Evolutionary conservation across 1,140 invertebrate species (phyloP), one percentile per base, ranked within the genome.

Genomic region (Atta colombica): DNA sequence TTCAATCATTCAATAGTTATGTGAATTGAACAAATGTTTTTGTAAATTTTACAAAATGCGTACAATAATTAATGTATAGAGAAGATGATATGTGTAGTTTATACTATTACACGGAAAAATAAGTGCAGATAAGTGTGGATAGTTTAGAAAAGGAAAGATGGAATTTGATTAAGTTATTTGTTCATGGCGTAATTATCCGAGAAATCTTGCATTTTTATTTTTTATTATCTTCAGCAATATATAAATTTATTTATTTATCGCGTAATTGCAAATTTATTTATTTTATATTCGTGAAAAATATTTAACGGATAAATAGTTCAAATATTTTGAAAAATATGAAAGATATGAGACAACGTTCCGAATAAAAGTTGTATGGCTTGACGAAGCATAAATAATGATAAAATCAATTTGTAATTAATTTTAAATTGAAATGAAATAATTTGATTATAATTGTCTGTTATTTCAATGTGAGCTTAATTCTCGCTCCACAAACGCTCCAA

Each of bases 91-190:
- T 35, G 31, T 35, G 6, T 35, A 35, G 6, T 35, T 35, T 35
- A 35, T 35, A 35, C 6, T 35, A 35, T 31, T 39, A 39, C 21
- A 10, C 0, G 3, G 7, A 58, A 61, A 25, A 39, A 77, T 58
- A 61, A 21, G 21, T 8, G n/a, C 18, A 58, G 31, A 75, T 18
- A 75, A 53, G 14, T 25, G n/a, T 3, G 14, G 2, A 77, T 21
- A 39, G 25, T 60, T n/a, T 25, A 25, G 35, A 58, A 8, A 39
- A 77, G 35, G 7, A 60, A 21, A 4, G 31, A 4, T 12, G n/a
- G 18, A 60, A 14, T 77, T 77, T 77, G 55, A 53, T 72, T 25
- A 75, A 77, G 1, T 77, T 60, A 39, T 61, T 14, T 61, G 1
- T 60, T 77, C 1, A 39, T 35, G 7, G 0, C 14, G 55, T 60